These are phyloP conservation scores for Platerodrilus igneus DNA, from an alignment of 2,888 invertebrate species.

Conservation along the genomic window DNA sequence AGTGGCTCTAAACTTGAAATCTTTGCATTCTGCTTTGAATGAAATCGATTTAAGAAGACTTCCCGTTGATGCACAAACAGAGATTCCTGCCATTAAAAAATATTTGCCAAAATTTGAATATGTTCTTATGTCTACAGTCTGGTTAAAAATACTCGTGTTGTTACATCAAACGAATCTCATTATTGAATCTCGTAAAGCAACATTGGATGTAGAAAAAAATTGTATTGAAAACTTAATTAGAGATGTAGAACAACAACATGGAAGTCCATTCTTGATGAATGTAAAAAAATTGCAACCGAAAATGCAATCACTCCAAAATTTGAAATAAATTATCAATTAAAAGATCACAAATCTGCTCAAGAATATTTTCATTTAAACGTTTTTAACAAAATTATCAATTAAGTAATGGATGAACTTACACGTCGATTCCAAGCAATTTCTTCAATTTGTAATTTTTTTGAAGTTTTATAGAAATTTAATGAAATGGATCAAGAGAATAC, in stretches of 20 bases:
- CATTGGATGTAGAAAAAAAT: constrained; percentile 7
- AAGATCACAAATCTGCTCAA: constrained; percentile 6
- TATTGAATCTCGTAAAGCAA: constrained; percentile 9
- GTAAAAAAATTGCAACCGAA: constrained; percentile 8
- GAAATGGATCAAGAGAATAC: constrained; percentile 6
- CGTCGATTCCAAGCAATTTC: constrained; percentile 5
- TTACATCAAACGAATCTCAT: constrained; percentile 9
- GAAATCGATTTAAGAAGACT: constrained; percentile 6
- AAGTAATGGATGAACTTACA: constrained; percentile 4
- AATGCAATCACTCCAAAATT: constrained; percentile 6
- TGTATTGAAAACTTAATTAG: constrained; percentile 6
- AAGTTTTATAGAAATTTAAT: constrained; percentile 6
- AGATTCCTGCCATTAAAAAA: constrained; percentile 8
- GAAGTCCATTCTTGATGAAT: constrained; percentile 7
- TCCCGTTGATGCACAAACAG: constrained; percentile 6
- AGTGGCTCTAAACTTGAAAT: constrained; percentile 9
- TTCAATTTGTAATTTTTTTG: constrained; percentile 4
- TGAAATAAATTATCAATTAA: constrained; percentile 2
- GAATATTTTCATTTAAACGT: constrained; percentile 3
- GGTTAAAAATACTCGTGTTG: constrained; percentile 6
- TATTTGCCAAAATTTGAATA: constrained; percentile 6
- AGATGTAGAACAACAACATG: constrained; percentile 9
- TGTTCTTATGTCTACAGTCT: constrained; percentile 7
- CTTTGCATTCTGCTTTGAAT: constrained; percentile 8
- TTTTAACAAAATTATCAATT: constrained; percentile 7